phyloP scores from a whole-genome alignment of 2,113 vertebrate species.

The Bos taurus region ARS-UCD2.0 NC_037328.1:64154501-64155000 shows the following conservation, averaged over 20 bases:
- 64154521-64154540: background rate
- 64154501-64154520: background rate
- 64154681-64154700: background rate
- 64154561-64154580: background rate
- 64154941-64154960: background rate
- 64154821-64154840: conserved; percentile 10
- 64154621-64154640: background rate
- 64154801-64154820: background rate
- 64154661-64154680: background rate
- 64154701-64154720: background rate
- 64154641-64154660: background rate
- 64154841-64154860: conserved; percentile 34
- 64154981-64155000: background rate
- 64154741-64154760: conserved; percentile 1
- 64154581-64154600: background rate
- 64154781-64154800: background rate
- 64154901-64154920: background rate
- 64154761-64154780: background rate
- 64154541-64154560: background rate
- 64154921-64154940: background rate
- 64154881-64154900: background rate
- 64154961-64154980: background rate
- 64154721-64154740: background rate
- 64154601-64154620: background rate
- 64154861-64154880: conserved; percentile 28